phyloP scores from a whole-genome alignment of 1,140 invertebrate genomes.

The Zaprionus camerounensis region DNA sequence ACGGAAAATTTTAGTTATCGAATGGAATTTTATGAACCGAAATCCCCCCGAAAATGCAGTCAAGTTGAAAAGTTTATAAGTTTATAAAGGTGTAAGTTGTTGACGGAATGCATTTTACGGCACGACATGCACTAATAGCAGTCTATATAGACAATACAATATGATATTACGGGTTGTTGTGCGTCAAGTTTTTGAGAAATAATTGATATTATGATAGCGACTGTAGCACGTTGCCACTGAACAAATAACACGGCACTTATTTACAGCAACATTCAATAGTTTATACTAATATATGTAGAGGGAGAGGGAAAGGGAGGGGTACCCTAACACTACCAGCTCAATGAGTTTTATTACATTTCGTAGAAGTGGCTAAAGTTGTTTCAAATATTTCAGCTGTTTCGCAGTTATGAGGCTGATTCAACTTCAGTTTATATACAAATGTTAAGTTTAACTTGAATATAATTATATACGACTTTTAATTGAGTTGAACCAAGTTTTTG shows the following conservation, averaged over 20 bases:
- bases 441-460: neutral
- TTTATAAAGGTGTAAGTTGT: slow-evolving; percentile 7
- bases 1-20: neutral
- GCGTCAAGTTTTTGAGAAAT: slow-evolving; percentile 21
- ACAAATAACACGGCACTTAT: slow-evolving; percentile 16
- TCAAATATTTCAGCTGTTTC: slow-evolving; percentile 13
- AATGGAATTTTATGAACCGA: slow-evolving; percentile 9
- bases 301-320: neutral
- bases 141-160: neutral
- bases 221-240: slow-evolving; percentile 18
- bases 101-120: slow-evolving; percentile 15
- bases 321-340: slow-evolving; percentile 1
- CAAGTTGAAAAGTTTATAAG: neutral
- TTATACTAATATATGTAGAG: neutral
- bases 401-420: neutral
- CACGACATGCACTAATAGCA: slow-evolving; percentile 20
- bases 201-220: slow-evolving; percentile 25
- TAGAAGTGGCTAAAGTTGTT: slow-evolving; percentile 14
- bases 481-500: neutral
- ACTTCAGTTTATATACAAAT: neutral
- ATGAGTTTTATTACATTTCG: slow-evolving; percentile 12
- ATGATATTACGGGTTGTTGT: slow-evolving; percentile 14
- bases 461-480: neutral
- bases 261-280: slow-evolving; percentile 12
- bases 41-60: neutral